A percentile compares a stretch with the other conserved stretches of the same genome.
Conservation (phyloP, 2,888 invertebrate species). For the Caenorhabditis sinica region DNA sequence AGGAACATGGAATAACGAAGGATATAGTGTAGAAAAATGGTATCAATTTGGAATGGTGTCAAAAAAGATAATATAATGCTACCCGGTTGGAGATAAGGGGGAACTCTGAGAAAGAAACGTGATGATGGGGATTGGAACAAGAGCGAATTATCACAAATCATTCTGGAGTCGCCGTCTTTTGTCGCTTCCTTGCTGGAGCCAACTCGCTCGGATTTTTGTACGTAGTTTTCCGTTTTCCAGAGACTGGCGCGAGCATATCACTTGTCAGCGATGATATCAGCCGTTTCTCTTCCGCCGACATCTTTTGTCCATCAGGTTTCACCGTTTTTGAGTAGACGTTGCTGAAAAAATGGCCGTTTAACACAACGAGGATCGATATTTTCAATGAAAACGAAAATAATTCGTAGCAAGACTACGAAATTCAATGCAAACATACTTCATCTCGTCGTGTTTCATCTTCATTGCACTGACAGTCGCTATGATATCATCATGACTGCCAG, state of each 20-base stretch:
- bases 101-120: no score
- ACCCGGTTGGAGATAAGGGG: no score
- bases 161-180: conserved; percentile 9
- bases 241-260: conserved; percentile 29
- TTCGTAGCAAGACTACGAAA: background rate
- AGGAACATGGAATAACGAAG: no score
- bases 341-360: conserved; percentile 35
- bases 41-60: no score
- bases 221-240: conserved; percentile 49
- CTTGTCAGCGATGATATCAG: conserved; percentile 51
- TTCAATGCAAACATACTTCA: conserved; percentile 29
- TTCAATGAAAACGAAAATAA: background rate
- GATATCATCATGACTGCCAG: conserved; percentile 30
- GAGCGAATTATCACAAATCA: background rate
- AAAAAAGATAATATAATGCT: no score
- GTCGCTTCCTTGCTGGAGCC: conserved; percentile 6
- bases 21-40: no score
- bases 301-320: conserved; percentile 46
- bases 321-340: conserved; percentile 32
- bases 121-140: background rate
- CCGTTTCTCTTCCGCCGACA: conserved; percentile 49
- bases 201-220: conserved; percentile 47
- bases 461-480: conserved; percentile 23
- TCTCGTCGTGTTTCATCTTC: conserved; percentile 30
- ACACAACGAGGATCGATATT: background rate